Percentiles rank a stretch among this genome's conserved stretches.
Conservation (phyloP, 1,140 invertebrate species). For the Euwallacea similis region DNA sequence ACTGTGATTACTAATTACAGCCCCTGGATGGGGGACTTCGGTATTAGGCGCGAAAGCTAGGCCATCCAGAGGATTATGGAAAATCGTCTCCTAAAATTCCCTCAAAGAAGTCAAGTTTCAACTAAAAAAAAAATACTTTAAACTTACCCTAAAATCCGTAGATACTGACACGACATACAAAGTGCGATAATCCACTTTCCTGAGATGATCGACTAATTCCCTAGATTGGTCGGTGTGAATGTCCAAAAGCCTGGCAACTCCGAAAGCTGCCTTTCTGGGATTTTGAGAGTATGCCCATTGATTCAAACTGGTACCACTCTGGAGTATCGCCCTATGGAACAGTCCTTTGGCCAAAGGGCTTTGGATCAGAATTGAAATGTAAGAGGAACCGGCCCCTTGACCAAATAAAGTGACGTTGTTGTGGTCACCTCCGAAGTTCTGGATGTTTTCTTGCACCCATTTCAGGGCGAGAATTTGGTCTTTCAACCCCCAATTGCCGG, state of each 20-base stretch:
- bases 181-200: conserved; percentile 21
- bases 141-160: conserved; percentile 8
- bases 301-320: conserved; percentile 40
- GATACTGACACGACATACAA: conserved; percentile 17
- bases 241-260: conserved; percentile 17
- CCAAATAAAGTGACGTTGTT: conserved; percentile 57
- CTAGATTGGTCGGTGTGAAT: conserved; percentile 1
- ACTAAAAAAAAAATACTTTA: conserved; percentile 21
- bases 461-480: conserved; percentile 56
- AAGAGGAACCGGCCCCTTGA: conserved; percentile 56
- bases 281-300: conserved; percentile 37
- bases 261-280: conserved; percentile 34
- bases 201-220: conserved; percentile 21
- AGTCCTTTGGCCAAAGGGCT: conserved; percentile 53
- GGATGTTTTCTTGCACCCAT: conserved; percentile 56
- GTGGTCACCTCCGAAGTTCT: conserved; percentile 55
- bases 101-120: conserved; percentile 37
- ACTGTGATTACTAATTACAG: conserved; percentile 42
- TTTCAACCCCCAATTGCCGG: conserved; percentile 58
- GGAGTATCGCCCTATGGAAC: conserved; percentile 38
- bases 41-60: conserved; percentile 52
- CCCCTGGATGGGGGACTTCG: conserved; percentile 43
- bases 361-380: conserved; percentile 57
- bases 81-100: conserved; percentile 53
- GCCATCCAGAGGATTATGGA: conserved; percentile 44